Evolutionary conservation across 1,140 invertebrate species (phyloP), one percentile per base, ranked within the genome.

Genomic region (Polypedilum pembai): DNA sequence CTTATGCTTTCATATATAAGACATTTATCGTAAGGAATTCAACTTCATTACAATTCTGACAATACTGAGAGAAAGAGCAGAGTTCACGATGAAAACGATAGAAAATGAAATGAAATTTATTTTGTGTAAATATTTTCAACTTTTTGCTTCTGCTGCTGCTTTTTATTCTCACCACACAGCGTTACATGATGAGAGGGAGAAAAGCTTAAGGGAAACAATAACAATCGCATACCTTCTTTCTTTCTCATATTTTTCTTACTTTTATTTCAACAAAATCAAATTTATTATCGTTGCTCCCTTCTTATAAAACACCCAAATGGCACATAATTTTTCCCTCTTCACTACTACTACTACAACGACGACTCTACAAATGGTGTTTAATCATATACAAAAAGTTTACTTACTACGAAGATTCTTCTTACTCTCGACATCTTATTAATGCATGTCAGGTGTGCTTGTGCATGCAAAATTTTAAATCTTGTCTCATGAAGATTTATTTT

Each of bases 111-210:
- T 56, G 12, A 56, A 56, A 56, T 56, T 56, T 56, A 56, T 56
- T 56, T 56, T 56, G 45, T 56, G 45, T 56, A 56, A 56, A 56
- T 56, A 56, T 56, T 56, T 56, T n/a, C 45, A n/a, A 4, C 45
- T 56, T n/a, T 12, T n/a, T 56, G 7, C 45, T 15, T 10, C 10
- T 56, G 4, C n/a, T 15, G 3, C 45, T 56, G 12, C 41, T 45
- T 56, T 56, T n/a, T n/a, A 56, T 56, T 56, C n/a, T n/a, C 10
- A 56, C 45, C 45, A 3, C 45, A 56, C 12, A 56, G n/a, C 15
- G n/a, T 33, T 3, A 33, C 24, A 33, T 33, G 24, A 33, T 3
- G n/a, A 15, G 3, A 4, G 1, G 45, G 15, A 56, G 8, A 56
- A 56, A 56, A 45, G 41, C 41, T 45, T 45, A 45, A 45, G 8